phyloP scores from a whole-genome alignment of 2,113 vertebrate genomes.

The Xenopus borealis region DNA sequence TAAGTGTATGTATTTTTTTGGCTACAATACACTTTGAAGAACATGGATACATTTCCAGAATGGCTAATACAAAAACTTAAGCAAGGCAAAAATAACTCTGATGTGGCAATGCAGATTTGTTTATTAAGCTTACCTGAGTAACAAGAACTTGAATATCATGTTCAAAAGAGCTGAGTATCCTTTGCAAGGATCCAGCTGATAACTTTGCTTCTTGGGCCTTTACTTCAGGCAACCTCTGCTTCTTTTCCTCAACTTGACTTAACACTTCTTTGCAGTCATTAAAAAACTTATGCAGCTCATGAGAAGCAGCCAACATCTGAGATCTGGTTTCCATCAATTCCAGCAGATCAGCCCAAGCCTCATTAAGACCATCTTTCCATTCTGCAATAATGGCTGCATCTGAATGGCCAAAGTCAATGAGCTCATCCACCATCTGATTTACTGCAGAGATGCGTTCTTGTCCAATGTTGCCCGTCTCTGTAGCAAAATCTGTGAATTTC shows the following conservation, averaged over 20 bases:
- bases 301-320: slow-evolving; percentile 88
- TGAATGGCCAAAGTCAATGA: slow-evolving; percentile 88
- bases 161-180: slow-evolving; percentile 83
- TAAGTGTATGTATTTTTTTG: no score
- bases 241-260: slow-evolving; percentile 85
- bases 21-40: no score
- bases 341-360: slow-evolving; percentile 91
- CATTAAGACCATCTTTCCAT: slow-evolving; percentile 94
- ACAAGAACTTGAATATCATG: slow-evolving; percentile 90
- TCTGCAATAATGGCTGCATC: slow-evolving; percentile 91
- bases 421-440: slow-evolving; percentile 95
- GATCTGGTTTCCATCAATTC: slow-evolving; percentile 91
- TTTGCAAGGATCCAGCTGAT: slow-evolving; percentile 78
- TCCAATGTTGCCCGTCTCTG: slow-evolving; percentile 80
- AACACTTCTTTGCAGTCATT: slow-evolving; percentile 84
- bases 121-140: slow-evolving; percentile 68
- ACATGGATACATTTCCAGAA: no score
- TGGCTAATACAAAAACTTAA: no score
- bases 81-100: no score
- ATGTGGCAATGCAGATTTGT: no score
- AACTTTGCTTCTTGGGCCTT: slow-evolving; percentile 67
- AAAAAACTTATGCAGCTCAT: slow-evolving; percentile 94
- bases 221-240: slow-evolving; percentile 78
- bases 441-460: slow-evolving; percentile 84
- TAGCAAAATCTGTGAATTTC: slow-evolving; percentile 89